Conservation (phyloP, 2,113 vertebrate genomes). For the Oplegnathus fasciatus region DNA sequence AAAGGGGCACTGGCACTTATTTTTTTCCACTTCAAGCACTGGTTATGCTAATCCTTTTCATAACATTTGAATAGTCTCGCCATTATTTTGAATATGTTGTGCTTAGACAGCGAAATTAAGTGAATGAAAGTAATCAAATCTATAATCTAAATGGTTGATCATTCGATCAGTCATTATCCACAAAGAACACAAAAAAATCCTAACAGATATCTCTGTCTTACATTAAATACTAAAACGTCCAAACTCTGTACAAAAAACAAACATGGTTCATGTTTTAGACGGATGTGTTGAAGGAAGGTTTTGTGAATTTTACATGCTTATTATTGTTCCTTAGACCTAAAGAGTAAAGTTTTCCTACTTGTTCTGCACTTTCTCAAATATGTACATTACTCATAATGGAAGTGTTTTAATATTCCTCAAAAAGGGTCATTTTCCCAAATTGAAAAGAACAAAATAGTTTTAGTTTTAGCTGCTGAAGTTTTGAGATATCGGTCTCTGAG, state of each 20-base stretch:
- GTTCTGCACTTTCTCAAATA: not conserved
- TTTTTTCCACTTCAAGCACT: too few relatives aligned
- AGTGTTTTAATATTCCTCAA: not conserved
- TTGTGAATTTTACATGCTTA: not conserved
- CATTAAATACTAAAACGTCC: not conserved
- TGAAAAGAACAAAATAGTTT: too few relatives aligned
- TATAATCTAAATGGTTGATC: too few relatives aligned
- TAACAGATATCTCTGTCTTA: not conserved
- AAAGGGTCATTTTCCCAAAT: not conserved
- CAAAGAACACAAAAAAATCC: not conserved
- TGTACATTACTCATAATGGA: not conserved
- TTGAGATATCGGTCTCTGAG: not conserved
- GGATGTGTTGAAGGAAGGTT: not conserved
- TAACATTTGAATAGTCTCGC: not conserved
- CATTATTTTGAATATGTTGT: not conserved
- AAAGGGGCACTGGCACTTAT: too few relatives aligned
- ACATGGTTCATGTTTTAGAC: not conserved
- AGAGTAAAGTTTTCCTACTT: too few relatives aligned
- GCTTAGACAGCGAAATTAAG: not conserved
- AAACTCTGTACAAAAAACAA: too few relatives aligned
- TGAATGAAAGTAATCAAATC: not conserved
- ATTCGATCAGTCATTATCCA: not conserved
- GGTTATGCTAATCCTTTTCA: not conserved
- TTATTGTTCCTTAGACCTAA: not conserved
- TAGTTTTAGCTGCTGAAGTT: too few relatives aligned